Conservation (phyloP, 2,113 vertebrate species). For the Paraplagusia blochii region DNA sequence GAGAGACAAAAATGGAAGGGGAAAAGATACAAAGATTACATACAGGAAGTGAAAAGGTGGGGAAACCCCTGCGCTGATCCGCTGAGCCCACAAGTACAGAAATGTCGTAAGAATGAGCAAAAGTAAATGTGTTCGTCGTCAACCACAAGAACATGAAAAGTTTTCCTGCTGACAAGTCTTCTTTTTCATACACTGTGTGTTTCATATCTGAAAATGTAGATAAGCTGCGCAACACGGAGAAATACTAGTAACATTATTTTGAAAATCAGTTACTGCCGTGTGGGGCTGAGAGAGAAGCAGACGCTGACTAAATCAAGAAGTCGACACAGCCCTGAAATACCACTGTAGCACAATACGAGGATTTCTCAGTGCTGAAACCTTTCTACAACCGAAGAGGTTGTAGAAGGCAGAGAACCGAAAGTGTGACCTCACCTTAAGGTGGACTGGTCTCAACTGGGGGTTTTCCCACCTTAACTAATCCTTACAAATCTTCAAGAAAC, state of each 20-base stretch:
- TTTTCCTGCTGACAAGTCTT: conserved; percentile 20
- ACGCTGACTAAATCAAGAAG: too few species aligned
- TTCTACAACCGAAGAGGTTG: too few species aligned
- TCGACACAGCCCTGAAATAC: too few species aligned
- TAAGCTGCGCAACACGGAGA: background rate
- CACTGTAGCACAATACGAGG: too few species aligned
- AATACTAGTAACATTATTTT: background rate
- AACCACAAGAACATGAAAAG: conserved; percentile 57
- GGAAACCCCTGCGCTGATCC: conserved; percentile 66
- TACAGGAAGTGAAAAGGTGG: conserved; percentile 80
- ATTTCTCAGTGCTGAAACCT: too few species aligned
- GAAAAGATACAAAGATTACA: conserved; percentile 70
- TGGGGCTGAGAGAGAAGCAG: conserved; percentile 6
- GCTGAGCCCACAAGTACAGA: conserved; percentile 68
- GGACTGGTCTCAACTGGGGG: too few species aligned
- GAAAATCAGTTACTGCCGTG: conserved; percentile 1
- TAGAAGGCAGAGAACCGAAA: too few species aligned
- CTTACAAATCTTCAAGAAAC: too few species aligned
- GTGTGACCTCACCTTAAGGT: too few species aligned
- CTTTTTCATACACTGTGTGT: too few species aligned
- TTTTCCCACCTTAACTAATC: too few species aligned
- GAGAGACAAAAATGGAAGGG: conserved; percentile 14
- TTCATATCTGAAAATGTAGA: conserved; percentile 27
- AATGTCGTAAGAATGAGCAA: conserved; percentile 55
- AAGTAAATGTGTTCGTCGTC: conserved; percentile 67